These are phyloP conservation scores for Chamaedrilus cognettii DNA, from an alignment of 2,888 invertebrate genomes.

Conservation along the genomic window DNA sequence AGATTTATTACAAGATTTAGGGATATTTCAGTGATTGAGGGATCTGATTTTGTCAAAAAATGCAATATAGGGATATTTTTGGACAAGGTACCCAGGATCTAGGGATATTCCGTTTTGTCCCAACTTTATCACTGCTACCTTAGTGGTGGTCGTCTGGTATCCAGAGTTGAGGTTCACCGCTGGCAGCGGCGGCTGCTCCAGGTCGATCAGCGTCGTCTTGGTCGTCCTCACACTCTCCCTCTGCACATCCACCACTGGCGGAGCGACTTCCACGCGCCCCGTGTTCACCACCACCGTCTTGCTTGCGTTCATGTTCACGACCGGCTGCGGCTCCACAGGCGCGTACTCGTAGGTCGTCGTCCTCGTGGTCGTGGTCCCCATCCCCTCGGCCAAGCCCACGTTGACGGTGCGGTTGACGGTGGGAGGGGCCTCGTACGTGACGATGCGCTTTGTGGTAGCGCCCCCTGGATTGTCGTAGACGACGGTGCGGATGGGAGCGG, in stretches of 20 bases:
- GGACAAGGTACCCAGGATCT: too few relatives aligned
- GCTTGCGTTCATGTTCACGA: too few relatives aligned
- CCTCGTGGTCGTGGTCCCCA: slow-evolving; percentile 1
- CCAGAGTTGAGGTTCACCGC: not conserved
- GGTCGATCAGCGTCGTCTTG: slow-evolving; percentile 2
- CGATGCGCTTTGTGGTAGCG: not conserved
- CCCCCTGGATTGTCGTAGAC: not conserved
- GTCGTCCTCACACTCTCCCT: not conserved
- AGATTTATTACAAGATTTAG: too few relatives aligned
- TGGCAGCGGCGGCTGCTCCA: not conserved
- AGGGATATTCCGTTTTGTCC: too few relatives aligned
- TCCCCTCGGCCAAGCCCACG: not conserved
- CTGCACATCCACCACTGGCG: not conserved
- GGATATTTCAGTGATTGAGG: too few relatives aligned
- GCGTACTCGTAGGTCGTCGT: slow-evolving; percentile 5
- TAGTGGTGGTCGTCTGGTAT: not conserved
- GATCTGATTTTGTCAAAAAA: too few relatives aligned
- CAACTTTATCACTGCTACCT: not conserved
- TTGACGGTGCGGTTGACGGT: not conserved
- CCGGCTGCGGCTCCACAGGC: too few relatives aligned
- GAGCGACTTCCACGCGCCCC: not conserved
- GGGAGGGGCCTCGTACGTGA: slow-evolving; percentile 5
- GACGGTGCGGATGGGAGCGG: not conserved
- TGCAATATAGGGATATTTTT: too few relatives aligned
- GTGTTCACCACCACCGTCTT: too few relatives aligned